Base-by-base conservation (phyloP, 2,888 invertebrate species). In the Netelia melanura region DNA sequence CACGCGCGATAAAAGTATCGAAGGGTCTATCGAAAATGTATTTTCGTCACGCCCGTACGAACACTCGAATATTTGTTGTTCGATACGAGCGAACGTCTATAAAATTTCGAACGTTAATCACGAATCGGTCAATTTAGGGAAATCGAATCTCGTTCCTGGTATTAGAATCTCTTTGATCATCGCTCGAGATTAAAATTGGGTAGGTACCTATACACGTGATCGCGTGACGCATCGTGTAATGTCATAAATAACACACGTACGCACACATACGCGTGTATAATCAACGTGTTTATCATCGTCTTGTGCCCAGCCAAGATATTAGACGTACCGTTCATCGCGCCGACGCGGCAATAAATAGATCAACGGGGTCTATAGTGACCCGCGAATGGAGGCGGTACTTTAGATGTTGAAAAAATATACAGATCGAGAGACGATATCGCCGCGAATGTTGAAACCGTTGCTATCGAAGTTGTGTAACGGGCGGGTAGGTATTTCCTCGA, bases 81-180 rank as follows among this genome's bases (percentile, higher is more conserved):
- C 30, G 64, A 38, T 62, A 64, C 62, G 56, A 3, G 11, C 1
- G 11, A 23, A 17, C 38, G 25, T 10, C 48, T 44, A 58, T n/a
- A n/a, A 43, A 67, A 17, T 8, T 11, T 38, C 30, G 30, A 30
- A 65, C 62, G 75, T 71, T 67, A 58, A 84, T 80, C 65, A 71
- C 68, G 58, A 23, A 70, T 38, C 67, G 48, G 23, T 2, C n/a
- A 48, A 75, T 79, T 56, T 30, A 10, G 17, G 11, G n/a, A 25
- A 30, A 56, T 21, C 58, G 58, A 61, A 64, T 30, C 62, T 56
- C 76, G 25, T 30, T 30, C 38, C 68, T 30, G 30, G 30, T n/a
- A 79, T 67, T 43, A 54, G n/a, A 67, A 71, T 80, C 71, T 25
- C 65, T 23, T 70, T 64, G 75, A 79, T 75, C 62, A 68, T 48